phyloP scores from a whole-genome alignment of 2,113 vertebrate genomes.

The Takifugu bimaculatus region DNA sequence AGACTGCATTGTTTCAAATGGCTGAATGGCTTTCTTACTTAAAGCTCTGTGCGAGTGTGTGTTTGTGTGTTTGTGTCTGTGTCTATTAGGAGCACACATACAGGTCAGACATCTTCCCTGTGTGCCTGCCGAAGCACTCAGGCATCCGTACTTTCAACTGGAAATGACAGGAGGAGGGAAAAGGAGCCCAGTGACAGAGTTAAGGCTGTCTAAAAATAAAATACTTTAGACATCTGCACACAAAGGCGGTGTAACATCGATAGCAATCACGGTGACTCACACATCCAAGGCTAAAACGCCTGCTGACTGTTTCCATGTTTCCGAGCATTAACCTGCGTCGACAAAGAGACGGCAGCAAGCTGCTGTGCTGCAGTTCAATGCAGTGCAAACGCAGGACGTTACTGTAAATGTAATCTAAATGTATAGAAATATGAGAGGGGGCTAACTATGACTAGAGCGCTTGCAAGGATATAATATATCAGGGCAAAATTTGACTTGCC shows the following conservation, averaged over 20 bases:
- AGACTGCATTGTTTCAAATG: slow-evolving; percentile 71
- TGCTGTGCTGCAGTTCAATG: slow-evolving; percentile 19
- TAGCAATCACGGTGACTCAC: slow-evolving; percentile 29
- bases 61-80: slow-evolving; percentile 33
- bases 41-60: slow-evolving; percentile 7
- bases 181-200: slow-evolving; percentile 28
- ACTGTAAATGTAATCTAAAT: slow-evolving; percentile 26
- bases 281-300: slow-evolving; percentile 14
- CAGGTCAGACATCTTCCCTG: slow-evolving; percentile 34
- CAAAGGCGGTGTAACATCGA: slow-evolving; percentile 25
- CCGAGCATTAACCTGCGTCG: slow-evolving; percentile 1
- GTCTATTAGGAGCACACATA: slow-evolving; percentile 28
- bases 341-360: slow-evolving; percentile 14
- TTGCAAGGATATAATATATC: slow-evolving; percentile 43
- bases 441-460: slow-evolving; percentile 58
- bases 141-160: slow-evolving; percentile 46
- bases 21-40: slow-evolving; percentile 65
- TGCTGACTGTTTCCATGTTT: slow-evolving; percentile 6
- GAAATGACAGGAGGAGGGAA: slow-evolving; percentile 43
- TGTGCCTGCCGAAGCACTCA: slow-evolving; percentile 23
- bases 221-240: slow-evolving; percentile 39
- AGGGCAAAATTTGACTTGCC: slow-evolving; percentile 56
- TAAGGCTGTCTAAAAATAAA: slow-evolving; percentile 59
- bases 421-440: slow-evolving; percentile 27
- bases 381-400: slow-evolving; percentile 8